These are phyloP conservation scores for Chloroceryle amazona DNA, from an alignment of 2,797 vertebrate genomes.

Conservation along the genomic window DNA sequence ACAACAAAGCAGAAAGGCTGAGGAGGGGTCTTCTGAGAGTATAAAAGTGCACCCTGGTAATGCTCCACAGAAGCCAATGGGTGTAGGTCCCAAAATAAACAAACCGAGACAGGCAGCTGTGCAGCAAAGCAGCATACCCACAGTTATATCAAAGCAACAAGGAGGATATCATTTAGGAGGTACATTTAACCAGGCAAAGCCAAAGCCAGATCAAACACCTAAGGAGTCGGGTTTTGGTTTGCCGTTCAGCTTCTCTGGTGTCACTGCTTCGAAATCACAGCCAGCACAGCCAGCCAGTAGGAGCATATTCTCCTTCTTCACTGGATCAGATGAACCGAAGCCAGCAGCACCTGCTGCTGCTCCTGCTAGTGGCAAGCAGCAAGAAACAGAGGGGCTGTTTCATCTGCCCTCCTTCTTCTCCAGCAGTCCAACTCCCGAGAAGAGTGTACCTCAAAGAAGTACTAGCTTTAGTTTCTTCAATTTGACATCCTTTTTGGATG, in stretches of 20 bases:
- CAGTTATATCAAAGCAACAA: background rate
- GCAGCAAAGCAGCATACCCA: background rate
- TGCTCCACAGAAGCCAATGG: background rate
- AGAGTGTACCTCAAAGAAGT: slow-evolving; percentile 74
- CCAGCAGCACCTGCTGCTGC: slow-evolving; percentile 12
- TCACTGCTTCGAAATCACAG: slow-evolving; percentile 78
- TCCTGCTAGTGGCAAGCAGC: slow-evolving; percentile 58
- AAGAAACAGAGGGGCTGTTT: slow-evolving; percentile 76
- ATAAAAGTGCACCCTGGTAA: background rate
- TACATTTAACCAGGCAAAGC: slow-evolving; percentile 21
- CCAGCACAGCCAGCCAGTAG: slow-evolving; percentile 74
- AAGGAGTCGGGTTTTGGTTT: slow-evolving; percentile 85
- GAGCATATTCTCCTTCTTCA: slow-evolving; percentile 88
- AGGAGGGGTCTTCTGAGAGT: background rate
- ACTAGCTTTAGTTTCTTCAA: slow-evolving; percentile 80
- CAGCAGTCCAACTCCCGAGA: slow-evolving; percentile 68
- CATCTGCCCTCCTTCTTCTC: slow-evolving; percentile 80
- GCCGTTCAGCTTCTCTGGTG: slow-evolving; percentile 81
- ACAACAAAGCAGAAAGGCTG: background rate
- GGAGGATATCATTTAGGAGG: background rate
- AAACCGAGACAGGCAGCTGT: background rate
- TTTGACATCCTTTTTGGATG: slow-evolving; percentile 78
- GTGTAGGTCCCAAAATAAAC: background rate
- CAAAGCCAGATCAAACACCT: slow-evolving; percentile 73
- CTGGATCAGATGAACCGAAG: slow-evolving; percentile 76